Evolutionary conservation across 2,113 vertebrate genomes (phyloP).

Genomic region (Ptyas mucosa): DNA sequence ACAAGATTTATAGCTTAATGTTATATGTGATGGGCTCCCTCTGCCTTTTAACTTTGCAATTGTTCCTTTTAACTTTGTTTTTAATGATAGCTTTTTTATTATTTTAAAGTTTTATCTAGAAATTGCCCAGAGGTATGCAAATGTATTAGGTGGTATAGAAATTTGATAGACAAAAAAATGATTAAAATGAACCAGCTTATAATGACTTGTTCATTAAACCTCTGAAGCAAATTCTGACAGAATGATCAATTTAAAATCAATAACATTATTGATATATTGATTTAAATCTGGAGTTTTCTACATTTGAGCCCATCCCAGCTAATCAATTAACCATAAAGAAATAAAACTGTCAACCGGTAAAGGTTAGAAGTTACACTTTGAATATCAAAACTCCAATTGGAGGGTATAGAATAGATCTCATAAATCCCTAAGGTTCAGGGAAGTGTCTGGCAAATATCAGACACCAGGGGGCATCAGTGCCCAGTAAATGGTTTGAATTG

Average conservation of each 20-base stretch:
- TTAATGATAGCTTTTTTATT: not conserved
- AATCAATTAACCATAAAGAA: not conserved
- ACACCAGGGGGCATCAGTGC: slow-evolving; percentile 48
- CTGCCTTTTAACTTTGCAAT: not conserved
- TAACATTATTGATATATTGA: not conserved
- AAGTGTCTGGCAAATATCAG: not conserved
- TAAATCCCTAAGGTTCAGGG: not conserved
- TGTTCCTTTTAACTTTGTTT: not conserved
- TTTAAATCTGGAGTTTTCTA: not conserved
- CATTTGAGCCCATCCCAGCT: not conserved
- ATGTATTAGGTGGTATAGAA: not conserved
- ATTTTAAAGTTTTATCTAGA: not conserved
- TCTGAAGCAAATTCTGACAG: not conserved
- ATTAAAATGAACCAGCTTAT: not conserved
- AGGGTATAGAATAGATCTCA: not conserved
- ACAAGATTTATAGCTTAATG: not conserved
- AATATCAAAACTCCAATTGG: not conserved
- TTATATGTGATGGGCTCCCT: not conserved
- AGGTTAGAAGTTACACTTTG: not conserved
- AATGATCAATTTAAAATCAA: not conserved
- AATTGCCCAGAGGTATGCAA: not conserved
- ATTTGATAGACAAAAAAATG: not conserved
- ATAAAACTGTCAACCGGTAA: not conserved
- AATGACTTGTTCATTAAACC: not conserved
- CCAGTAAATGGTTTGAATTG: not conserved